phyloP scores from a whole-genome alignment of 2,797 vertebrate species.

The Psittacula derbiana region DNA sequence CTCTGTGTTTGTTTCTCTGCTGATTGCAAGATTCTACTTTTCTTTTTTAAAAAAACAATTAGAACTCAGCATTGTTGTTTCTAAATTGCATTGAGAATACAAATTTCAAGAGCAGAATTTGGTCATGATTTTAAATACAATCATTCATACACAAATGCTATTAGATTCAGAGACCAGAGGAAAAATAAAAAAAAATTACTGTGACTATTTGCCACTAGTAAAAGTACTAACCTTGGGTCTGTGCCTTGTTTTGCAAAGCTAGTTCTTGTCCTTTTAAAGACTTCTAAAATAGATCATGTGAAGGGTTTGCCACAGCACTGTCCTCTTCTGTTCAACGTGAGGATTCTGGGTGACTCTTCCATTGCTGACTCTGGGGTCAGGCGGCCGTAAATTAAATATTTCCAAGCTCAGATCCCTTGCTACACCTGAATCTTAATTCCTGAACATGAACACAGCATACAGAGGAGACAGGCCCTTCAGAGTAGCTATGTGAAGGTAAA shows the following conservation, averaged over 20 bases:
- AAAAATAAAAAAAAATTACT: neutral
- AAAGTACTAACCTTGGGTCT: neutral
- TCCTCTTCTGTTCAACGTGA: neutral
- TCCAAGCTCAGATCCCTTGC: neutral
- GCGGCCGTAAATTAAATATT: neutral
- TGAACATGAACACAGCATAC: fast-evolving
- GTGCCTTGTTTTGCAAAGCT: neutral
- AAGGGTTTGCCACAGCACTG: neutral
- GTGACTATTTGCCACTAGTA: neutral
- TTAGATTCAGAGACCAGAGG: neutral
- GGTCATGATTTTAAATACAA: neutral
- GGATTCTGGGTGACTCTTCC: neutral
- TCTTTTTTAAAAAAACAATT: neutral
- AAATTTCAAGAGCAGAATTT: neutral
- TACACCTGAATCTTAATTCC: neutral
- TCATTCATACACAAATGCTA: fast-evolving
- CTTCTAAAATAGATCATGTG: neutral
- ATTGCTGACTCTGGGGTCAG: neutral
- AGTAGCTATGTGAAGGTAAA: neutral
- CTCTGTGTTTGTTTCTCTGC: neutral
- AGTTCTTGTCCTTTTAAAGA: neutral
- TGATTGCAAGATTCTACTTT: neutral
- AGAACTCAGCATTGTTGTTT: neutral
- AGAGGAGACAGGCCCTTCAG: neutral
- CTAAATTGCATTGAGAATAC: neutral